Evolutionary conservation across 2,113 vertebrate genomes (phyloP).

Genomic region (Tiliqua scincoides): DNA sequence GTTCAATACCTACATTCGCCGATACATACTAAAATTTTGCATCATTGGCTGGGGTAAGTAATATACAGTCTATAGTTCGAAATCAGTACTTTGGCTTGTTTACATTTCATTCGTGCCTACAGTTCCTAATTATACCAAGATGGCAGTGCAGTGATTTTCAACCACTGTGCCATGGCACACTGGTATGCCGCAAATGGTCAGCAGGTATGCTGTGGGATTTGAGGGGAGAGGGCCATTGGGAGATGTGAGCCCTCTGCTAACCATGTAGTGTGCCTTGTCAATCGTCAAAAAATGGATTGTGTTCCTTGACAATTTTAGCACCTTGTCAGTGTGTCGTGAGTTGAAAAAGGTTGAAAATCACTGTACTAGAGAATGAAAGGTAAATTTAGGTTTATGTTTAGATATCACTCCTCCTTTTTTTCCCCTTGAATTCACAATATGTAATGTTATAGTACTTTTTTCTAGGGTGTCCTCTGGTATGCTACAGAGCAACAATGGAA

Average conservation of each 20-base stretch:
- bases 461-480: not conserved
- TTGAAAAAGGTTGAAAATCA: too few species aligned
- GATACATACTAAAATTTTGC: constrained; percentile 98
- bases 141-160: too few species aligned
- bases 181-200: too few species aligned
- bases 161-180: too few species aligned
- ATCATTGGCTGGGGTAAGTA: constrained; percentile 94
- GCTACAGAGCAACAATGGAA: not conserved
- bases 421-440: not conserved
- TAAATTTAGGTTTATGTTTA: not conserved
- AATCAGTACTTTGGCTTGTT: not conserved
- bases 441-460: not conserved
- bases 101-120: not conserved
- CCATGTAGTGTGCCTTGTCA: too few species aligned
- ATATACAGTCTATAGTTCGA: not conserved
- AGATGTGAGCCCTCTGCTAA: too few species aligned
- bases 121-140: not conserved
- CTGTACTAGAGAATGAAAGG: too few species aligned
- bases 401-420: not conserved
- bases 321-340: too few species aligned
- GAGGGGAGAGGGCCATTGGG: too few species aligned
- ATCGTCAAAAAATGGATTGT: too few species aligned
- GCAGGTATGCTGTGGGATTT: too few species aligned
- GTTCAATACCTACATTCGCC: constrained; percentile 95
- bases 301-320: too few species aligned